Conservation (phyloP, 2,888 invertebrate species). For the Ectemnius continuus region DNA sequence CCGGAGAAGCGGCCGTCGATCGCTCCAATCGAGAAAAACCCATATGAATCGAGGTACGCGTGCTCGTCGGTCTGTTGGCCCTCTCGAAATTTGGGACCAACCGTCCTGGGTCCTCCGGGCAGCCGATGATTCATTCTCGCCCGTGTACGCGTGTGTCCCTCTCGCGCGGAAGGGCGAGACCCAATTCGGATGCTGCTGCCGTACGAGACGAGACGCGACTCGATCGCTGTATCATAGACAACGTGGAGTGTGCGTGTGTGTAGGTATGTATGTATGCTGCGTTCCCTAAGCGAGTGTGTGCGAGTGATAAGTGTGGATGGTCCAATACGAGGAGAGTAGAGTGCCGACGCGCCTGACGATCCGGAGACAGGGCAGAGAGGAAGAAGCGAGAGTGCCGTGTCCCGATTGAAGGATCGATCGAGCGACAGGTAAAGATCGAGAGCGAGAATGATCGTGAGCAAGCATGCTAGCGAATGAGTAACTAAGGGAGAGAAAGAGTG, state of each 20-base stretch:
- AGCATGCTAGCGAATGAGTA: background rate
- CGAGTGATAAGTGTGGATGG: too few relatives aligned
- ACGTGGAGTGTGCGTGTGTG: slow-evolving; percentile 16
- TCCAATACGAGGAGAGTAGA: too few relatives aligned
- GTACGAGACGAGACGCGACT: slow-evolving; percentile 52
- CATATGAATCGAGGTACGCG: slow-evolving; percentile 18
- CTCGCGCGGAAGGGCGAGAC: slow-evolving; percentile 69
- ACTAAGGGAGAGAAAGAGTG: background rate
- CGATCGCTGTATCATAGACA: slow-evolving; percentile 34
- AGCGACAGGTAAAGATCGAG: background rate
- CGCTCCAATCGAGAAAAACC: slow-evolving; percentile 15
- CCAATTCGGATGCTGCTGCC: slow-evolving; percentile 21
- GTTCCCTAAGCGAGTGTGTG: background rate
- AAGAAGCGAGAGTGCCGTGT: background rate
- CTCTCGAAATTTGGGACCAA: slow-evolving; percentile 11
- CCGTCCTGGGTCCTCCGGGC: slow-evolving; percentile 1
- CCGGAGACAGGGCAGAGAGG: background rate
- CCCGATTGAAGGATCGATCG: slow-evolving; percentile 7
- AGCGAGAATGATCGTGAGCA: slow-evolving; percentile 2
- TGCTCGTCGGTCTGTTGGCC: slow-evolving; percentile 17
- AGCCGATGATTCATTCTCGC: slow-evolving; percentile 5
- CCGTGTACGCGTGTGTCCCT: slow-evolving; percentile 30
- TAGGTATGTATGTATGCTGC: slow-evolving; percentile 8
- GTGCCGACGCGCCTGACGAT: too few relatives aligned
- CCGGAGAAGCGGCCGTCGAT: slow-evolving; percentile 20